A percentile compares a stretch with the other conserved stretches of the same genome.
Conservation (phyloP, 2,113 vertebrate genomes). For the Vimba vimba region DNA sequence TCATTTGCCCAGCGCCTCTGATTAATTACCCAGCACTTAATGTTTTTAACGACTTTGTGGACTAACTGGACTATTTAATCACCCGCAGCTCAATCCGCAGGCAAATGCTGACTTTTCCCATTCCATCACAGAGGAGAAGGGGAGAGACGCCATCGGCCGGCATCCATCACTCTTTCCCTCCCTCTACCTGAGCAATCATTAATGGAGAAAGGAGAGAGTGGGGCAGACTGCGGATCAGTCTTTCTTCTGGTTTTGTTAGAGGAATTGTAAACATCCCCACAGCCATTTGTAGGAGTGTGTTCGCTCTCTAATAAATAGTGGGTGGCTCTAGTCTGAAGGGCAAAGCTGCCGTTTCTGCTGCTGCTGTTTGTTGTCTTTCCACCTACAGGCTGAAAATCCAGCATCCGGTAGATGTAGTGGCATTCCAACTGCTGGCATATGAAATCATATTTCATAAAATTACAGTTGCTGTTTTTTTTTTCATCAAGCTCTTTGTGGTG, state of each 20-base stretch:
- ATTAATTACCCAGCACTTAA: conserved; percentile 66
- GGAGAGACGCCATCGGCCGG: conserved; percentile 35
- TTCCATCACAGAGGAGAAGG: conserved; percentile 38
- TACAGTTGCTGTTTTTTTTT: neutral
- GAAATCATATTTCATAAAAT: conserved; percentile 24
- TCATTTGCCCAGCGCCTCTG: conserved; percentile 62
- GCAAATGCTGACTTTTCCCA: conserved; percentile 59
- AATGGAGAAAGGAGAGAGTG: conserved; percentile 35
- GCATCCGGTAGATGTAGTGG: neutral
- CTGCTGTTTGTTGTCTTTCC: neutral
- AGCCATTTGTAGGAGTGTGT: conserved; percentile 42
- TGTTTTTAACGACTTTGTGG: conserved; percentile 67
- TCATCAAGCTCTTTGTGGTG: neutral
- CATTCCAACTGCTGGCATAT: neutral
- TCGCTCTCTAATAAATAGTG: conserved; percentile 32
- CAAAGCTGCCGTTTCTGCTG: conserved; percentile 1
- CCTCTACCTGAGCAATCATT: conserved; percentile 51
- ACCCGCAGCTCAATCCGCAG: conserved; percentile 56
- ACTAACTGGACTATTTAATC: conserved; percentile 64
- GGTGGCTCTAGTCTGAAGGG: conserved; percentile 35
- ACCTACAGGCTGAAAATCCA: neutral
- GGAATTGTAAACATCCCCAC: conserved; percentile 49
- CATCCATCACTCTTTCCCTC: conserved; percentile 49
- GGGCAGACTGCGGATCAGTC: conserved; percentile 26
- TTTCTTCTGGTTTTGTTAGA: conserved; percentile 44